Evolutionary conservation across 2,888 invertebrate genomes (phyloP), one percentile per base, ranked within the genome.

Genomic region (Drosophila atroscutellata): DNA sequence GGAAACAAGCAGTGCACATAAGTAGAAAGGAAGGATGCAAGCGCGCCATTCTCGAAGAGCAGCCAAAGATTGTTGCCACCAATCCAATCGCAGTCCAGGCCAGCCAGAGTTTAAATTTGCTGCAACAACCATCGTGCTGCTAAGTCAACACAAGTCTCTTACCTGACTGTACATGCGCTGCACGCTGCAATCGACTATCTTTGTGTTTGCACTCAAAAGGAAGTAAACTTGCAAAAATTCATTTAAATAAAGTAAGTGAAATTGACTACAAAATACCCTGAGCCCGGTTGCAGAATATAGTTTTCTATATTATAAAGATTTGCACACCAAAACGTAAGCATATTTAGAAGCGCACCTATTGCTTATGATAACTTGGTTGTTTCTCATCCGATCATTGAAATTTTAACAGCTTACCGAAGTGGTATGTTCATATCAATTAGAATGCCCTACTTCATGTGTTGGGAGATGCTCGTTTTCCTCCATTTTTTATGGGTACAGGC

Each of bases 1-100:
- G 83, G 87, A 86, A 80, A 80, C 76, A 81, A 83, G 83, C 77
- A 80, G 78, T 80, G 78, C 84, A 85, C 74, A 81, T 80, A 86
- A 83, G 83, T 78, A 61, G 61, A 66, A 52, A 77, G 80, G 78
- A 83, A 83, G 83, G 85, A 84, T 83, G 60, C 71, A 47, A 72
- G 64, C 72, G 80, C 70, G 75, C 70, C 77, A 81, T 72, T 55
- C 54, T 55, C 37, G 5, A 26, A 58, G 64, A 57, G 47, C 47
- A 26, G 36, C 63, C 51, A 63, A 67, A 75, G 75, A 81, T 75
- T 68, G 75, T 71, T 66, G 67, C 60, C 75, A 58, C 58, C 72
- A 56, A 76, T 72, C 58, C 73, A 66, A 63, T 26, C 13, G 0
- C 13, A 30, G 15, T 9, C 56, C 58, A 45, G 72, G 47, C 18